A percentile compares a stretch with the other conserved stretches of the same genome.
phyloP scores from a whole-genome alignment of 2,888 invertebrate genomes.

The Erebia aethiops region DNA sequence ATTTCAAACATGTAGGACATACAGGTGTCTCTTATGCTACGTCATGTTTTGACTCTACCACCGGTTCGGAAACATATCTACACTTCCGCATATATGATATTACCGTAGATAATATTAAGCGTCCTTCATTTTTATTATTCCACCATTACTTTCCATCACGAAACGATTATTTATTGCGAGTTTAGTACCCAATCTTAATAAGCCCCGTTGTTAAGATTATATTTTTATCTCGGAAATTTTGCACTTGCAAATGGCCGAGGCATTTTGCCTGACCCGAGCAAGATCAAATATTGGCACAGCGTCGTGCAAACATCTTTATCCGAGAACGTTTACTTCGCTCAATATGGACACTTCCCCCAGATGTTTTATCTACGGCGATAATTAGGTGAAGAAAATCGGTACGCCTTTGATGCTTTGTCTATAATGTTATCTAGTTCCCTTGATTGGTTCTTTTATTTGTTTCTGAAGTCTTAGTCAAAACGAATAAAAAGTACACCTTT shows the following conservation, averaged over 20 bases:
- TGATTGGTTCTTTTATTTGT: neutral
- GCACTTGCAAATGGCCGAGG: constrained; percentile 75
- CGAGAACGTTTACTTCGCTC: constrained; percentile 67
- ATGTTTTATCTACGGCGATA: constrained; percentile 36
- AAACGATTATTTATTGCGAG: constrained; percentile 49
- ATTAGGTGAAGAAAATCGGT: constrained; percentile 29
- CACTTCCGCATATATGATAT: neutral
- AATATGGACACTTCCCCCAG: constrained; percentile 50
- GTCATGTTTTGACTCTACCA: too few species aligned
- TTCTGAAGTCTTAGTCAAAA: neutral
- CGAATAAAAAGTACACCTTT: too few species aligned
- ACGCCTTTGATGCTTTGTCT: neutral
- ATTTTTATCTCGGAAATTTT: constrained; percentile 80
- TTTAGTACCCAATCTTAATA: constrained; percentile 70
- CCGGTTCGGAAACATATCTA: too few species aligned
- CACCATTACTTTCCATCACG: constrained; percentile 28
- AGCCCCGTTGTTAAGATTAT: constrained; percentile 64
- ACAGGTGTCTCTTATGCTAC: too few species aligned
- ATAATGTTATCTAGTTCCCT: neutral
- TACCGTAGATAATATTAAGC: constrained; percentile 1
- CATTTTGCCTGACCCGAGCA: constrained; percentile 72
- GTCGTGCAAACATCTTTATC: constrained; percentile 75
- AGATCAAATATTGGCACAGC: constrained; percentile 73
- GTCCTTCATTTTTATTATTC: constrained; percentile 6
- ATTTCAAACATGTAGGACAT: too few species aligned